Evolutionary conservation across 2,888 invertebrate genomes (phyloP), one percentile per base, ranked within the genome.

Genomic region (Xestia c-nigrum): DNA sequence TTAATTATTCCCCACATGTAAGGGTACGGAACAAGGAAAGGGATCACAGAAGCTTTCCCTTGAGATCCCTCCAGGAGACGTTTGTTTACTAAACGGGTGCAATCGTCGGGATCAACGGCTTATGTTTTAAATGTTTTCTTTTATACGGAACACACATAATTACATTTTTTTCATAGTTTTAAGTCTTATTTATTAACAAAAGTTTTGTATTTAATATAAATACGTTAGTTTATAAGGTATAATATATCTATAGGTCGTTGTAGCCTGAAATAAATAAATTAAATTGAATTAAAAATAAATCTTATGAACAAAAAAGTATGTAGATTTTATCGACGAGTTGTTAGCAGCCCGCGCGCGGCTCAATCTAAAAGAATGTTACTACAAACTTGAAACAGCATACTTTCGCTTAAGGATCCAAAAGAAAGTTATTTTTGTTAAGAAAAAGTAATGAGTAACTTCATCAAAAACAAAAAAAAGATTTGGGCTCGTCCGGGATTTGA

Each of bases 401-500:
- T 38, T 14, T 40, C 0, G 7, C 1, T n/a, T 24, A 24, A 47
- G 3, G 0, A 61, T 67, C 1, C 10, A 52, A 38, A 75, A 10
- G 19, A 38, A 40, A 16, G 47, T 12, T 61, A 74, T 12, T 38
- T 21, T 43, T n/a, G 6, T 21, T 19, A 19, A 16, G 10, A 4
- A 19, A n/a, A 74, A 38, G 46, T 16, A 24, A 47, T 0, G 24
- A 19, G 4, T 5, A 16, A 63, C 0, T 38, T 43, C 66, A 76
- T 66, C 81, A 61, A 52, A 72, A 84, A 21, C 59, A 87, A 91
- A 91, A 91, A 91, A 91, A 91, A 83, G 65, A 74, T 64, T 90
- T 90, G 96, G 96, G 96, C 96, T 96, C 96, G 96, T 96, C 96
- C 96, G 96, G 97, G 96, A 97, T 96, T 97, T 97, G 97, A 97